Conservation (phyloP, 2,797 vertebrate species). For the Pangasius sanitwongsei region DNA sequence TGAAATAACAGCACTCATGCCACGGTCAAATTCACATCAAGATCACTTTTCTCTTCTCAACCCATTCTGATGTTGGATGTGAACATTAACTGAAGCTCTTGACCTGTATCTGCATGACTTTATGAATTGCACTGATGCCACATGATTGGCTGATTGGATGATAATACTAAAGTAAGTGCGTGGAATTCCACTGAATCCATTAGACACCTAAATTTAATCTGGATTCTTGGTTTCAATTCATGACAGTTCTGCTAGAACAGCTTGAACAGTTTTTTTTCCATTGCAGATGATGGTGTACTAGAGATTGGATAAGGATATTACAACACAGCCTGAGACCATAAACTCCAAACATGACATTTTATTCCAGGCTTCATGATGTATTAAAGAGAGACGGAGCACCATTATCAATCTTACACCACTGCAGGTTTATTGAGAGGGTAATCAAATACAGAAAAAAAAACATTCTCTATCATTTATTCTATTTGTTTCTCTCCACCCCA, state of each 20-base stretch:
- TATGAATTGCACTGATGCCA: no score
- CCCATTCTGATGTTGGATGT: no score
- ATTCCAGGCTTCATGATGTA: slow-evolving; percentile 2
- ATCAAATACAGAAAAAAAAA: not conserved
- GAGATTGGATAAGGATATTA: not conserved
- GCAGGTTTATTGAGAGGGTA: not conserved
- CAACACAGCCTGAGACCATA: not conserved
- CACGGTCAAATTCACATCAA: no score
- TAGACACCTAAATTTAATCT: not conserved
- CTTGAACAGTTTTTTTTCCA: not conserved
- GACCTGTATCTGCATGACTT: no score
- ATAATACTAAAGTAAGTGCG: not conserved
- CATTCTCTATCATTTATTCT: not conserved
- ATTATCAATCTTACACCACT: not conserved
- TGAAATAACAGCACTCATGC: no score
- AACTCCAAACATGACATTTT: not conserved
- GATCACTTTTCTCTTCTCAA: no score
- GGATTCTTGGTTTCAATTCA: not conserved
- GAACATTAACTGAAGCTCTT: no score
- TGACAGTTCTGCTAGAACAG: not conserved
- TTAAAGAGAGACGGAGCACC: not conserved
- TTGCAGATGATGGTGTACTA: not conserved
- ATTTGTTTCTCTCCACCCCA: not conserved
- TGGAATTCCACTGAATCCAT: not conserved
- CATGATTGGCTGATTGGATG: no score